Evolutionary conservation across 2,888 invertebrate species (phyloP), one percentile per base, ranked within the genome.

Genomic region (Cephus pygmeus): DNA sequence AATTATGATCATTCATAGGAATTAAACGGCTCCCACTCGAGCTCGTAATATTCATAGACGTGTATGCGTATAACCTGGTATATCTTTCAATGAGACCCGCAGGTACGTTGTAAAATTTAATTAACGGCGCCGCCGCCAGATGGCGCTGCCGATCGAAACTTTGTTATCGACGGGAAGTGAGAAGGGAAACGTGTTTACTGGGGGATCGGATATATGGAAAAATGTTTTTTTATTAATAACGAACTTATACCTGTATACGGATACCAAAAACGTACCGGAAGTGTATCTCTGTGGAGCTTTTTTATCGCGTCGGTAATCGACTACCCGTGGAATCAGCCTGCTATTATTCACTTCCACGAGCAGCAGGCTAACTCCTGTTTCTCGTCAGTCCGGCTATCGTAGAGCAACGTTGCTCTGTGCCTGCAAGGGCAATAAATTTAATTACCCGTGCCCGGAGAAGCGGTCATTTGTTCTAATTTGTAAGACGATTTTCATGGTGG

Each of bases 391-490:
- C 23, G 9, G 56, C 56, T 23, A 2, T 23, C 56, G 56, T 23
- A 56, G 23, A 23, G 56, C 56, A 23, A 56, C 56, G 56, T 9
- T 2, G 56, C 56, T 9, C 9, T 56, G 56, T 23, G 56, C 9
- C 56, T 56, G 56, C 23, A 56, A 56, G 33, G 34, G 35, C 68
- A 77, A 77, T 77, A 77, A 77, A 77, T 77, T 77, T 73, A 77
- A 77, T 77, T 77, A 77, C 34, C 30, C 15, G 34, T 36, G 31
- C 68, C 34, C 40, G 40, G 12, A 34, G 73, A n/a, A 76, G 69
- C 75, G 77, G 75, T 77, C 80, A 79, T 82, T 81, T 80, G 79
- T 81, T 79, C 76, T 76, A 78, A 76, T 81, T 81, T 81, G 80
- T 77, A 76, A 80, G 76, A 77, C 75, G 69, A 73, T 80, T 79